Conservation (phyloP, 2,888 invertebrate genomes). For the Tanytarsus gracilentus region DNA sequence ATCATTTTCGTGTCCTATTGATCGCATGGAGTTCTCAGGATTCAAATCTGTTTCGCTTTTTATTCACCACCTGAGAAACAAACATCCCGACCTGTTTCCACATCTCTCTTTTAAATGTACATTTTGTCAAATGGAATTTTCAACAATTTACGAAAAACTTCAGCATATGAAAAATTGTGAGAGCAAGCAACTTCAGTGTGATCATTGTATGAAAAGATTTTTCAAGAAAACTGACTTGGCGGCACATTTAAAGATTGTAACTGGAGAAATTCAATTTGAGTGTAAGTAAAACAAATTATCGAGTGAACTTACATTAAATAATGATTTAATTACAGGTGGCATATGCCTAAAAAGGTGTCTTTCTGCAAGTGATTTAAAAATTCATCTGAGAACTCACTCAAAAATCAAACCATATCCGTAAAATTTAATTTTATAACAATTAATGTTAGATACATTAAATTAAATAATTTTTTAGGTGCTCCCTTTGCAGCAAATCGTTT, state of each 20-base stretch:
- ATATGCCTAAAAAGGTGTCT: background rate
- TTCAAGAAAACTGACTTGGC: background rate
- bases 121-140: background rate
- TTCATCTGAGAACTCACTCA: conserved; percentile 16
- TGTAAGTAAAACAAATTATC: background rate
- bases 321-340: background rate
- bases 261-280: background rate
- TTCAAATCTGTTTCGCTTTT: conserved; percentile 15
- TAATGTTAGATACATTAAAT: background rate
- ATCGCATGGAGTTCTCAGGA: conserved; percentile 9
- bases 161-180: conserved; percentile 16
- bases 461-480: background rate
- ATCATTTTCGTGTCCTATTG: conserved; percentile 12
- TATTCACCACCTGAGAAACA: conserved; percentile 15
- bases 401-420: conserved; percentile 11
- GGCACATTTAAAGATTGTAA: conserved; percentile 6
- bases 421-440: background rate
- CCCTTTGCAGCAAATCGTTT: conserved; percentile 4
- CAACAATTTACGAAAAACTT: conserved; percentile 17
- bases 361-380: background rate
- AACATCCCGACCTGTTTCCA: conserved; percentile 11
- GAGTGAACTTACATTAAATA: background rate
- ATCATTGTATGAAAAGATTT: conserved; percentile 20
- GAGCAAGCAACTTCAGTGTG: background rate
- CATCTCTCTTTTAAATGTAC: background rate